phyloP scores from a whole-genome alignment of 2,888 invertebrate genomes.

The Xanthorhoe designata region DNA sequence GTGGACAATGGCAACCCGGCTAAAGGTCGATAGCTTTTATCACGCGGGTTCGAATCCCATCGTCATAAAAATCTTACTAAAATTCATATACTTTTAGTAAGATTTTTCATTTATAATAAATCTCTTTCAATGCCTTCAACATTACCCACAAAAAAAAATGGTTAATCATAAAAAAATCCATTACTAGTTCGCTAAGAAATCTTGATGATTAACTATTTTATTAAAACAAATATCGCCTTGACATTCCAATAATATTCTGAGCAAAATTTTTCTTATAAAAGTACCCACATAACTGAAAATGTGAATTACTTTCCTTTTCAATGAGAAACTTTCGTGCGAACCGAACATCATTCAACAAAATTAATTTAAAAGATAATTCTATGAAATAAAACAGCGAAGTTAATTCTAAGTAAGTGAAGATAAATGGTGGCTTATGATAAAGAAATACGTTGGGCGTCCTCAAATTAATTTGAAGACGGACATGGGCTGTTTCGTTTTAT shows the following conservation, averaged over 20 bases:
- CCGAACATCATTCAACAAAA: constrained; percentile 14
- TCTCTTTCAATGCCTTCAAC: too few species aligned
- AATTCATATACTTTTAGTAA: too few species aligned
- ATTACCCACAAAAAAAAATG: too few species aligned
- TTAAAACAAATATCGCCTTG: background rate
- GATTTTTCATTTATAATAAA: too few species aligned
- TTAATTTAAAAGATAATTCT: constrained; percentile 16
- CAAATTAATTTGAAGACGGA: constrained; percentile 21
- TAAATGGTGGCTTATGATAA: constrained; percentile 25
- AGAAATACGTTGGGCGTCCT: constrained; percentile 13
- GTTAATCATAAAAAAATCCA: too few species aligned
- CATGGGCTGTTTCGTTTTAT: constrained; percentile 12
- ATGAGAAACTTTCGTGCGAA: constrained; percentile 1
- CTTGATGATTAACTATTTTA: too few species aligned
- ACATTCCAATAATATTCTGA: background rate
- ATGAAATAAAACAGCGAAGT: constrained; percentile 21
- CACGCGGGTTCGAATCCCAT: too few species aligned
- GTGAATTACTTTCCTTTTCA: background rate
- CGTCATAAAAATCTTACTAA: too few species aligned
- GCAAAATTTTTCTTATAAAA: background rate
- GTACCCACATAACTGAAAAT: background rate
- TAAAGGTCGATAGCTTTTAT: too few species aligned
- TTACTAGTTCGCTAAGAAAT: too few species aligned
- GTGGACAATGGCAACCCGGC: too few species aligned
- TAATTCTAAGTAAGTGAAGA: constrained; percentile 27